A percentile compares a stretch with the other conserved stretches of the same genome.
phyloP scores from a whole-genome alignment of 1,140 invertebrate genomes.

The Cherax destructor region DNA sequence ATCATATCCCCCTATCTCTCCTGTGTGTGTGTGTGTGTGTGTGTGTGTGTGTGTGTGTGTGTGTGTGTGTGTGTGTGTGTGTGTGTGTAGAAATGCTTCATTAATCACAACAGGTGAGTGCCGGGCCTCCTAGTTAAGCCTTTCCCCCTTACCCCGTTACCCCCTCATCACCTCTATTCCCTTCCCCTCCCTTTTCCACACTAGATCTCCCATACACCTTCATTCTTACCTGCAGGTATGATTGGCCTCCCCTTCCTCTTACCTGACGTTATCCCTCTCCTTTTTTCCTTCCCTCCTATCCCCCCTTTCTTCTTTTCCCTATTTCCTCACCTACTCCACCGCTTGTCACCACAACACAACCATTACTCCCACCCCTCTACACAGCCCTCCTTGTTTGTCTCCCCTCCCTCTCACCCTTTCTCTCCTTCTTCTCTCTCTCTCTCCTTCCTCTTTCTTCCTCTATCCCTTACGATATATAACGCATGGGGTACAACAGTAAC shows the following conservation, averaged over 20 bases:
- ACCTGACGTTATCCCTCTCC: not conserved
- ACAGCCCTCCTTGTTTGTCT: too few species aligned
- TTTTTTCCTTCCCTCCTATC: not conserved
- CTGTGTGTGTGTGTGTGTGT: not conserved
- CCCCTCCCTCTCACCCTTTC: too few species aligned
- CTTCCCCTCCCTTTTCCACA: not conserved
- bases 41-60: not conserved
- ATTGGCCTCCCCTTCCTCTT: not conserved
- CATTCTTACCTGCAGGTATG: too few species aligned
- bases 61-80: slow-evolving; percentile 12
- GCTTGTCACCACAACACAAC: too few species aligned
- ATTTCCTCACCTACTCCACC: not conserved
- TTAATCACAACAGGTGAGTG: not conserved
- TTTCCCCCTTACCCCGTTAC: not conserved
- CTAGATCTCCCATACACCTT: not conserved
- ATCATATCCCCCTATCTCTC: too few species aligned
- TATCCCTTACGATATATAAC: too few species aligned
- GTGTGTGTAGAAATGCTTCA: not conserved
- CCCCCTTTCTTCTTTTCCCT: not conserved
- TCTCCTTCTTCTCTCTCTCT: slow-evolving; percentile 9
- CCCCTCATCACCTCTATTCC: not conserved
- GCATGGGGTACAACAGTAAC: too few species aligned
- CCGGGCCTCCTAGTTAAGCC: not conserved
- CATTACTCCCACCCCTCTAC: too few species aligned
- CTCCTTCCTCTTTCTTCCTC: not conserved